Percentiles rank a stretch among this genome's conserved stretches.
Evolutionary conservation across 2,888 invertebrate species (phyloP).

Genomic region (Nemoura dubitans): DNA sequence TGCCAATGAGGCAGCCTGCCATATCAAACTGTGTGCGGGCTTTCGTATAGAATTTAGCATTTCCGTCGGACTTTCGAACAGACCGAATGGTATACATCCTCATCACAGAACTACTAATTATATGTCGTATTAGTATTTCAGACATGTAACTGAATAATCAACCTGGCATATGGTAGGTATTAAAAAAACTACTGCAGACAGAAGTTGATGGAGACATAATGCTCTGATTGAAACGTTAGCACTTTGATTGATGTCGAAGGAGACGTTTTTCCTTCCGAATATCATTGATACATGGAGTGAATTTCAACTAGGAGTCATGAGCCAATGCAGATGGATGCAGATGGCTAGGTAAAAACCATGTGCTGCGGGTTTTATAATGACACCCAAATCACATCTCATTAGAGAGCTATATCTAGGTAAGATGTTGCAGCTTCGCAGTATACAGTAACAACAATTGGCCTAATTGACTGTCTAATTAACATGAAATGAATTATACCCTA

Average conservation of each 20-base stretch:
- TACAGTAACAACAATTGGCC: background rate
- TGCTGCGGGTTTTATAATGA: background rate
- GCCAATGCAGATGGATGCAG: background rate
- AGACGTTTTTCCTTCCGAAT: constrained; percentile 7
- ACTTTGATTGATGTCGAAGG: constrained; percentile 24
- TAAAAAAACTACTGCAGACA: constrained; percentile 5
- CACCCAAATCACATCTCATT: constrained; percentile 12
- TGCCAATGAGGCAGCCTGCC: background rate
- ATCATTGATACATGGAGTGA: constrained; percentile 18
- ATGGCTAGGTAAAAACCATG: background rate
- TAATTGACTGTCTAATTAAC: background rate
- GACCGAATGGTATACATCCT: background rate
- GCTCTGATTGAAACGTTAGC: constrained; percentile 30
- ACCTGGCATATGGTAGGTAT: background rate
- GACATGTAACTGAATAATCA: constrained; percentile 22
- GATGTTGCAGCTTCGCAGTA: background rate
- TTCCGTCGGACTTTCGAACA: background rate
- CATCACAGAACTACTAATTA: constrained; percentile 19
- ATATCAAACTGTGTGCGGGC: constrained; percentile 7
- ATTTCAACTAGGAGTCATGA: background rate
- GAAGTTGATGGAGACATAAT: constrained; percentile 28
- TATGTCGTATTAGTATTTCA: constrained; percentile 33
- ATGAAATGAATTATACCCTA: background rate
- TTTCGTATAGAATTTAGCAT: background rate
- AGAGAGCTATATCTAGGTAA: background rate